These are phyloP conservation scores for Lucifuga dentata DNA, from an alignment of 2,113 vertebrate species.

Conservation along the genomic window DNA sequence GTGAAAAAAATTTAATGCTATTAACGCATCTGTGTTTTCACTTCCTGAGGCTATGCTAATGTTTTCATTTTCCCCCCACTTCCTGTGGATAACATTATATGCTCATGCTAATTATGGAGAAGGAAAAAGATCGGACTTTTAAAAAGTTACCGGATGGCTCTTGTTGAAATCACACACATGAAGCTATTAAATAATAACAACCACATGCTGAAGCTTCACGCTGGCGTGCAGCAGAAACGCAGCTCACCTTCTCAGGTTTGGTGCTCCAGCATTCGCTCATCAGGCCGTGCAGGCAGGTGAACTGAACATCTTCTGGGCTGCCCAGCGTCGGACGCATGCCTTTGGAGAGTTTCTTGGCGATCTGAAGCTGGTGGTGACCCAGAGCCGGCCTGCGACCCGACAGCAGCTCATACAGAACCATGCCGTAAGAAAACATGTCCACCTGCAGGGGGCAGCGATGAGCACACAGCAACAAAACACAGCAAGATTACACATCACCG, in stretches of 20 bases:
- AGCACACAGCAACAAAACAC: background rate
- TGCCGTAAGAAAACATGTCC: conserved; percentile 98
- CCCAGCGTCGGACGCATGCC: conserved; percentile 91
- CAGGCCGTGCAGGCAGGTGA: conserved; percentile 87
- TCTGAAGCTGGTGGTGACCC: conserved; percentile 94
- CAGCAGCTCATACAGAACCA: conserved; percentile 95
- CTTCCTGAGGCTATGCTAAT: too few relatives aligned
- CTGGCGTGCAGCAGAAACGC: too few relatives aligned
- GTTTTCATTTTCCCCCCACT: too few relatives aligned
- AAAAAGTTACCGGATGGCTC: too few relatives aligned
- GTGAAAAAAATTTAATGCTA: too few relatives aligned
- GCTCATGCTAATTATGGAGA: too few relatives aligned
- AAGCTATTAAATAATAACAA: too few relatives aligned
- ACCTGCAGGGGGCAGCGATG: conserved; percentile 80
- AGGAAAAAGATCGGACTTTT: too few relatives aligned
- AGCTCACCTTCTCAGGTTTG: conserved; percentile 95
- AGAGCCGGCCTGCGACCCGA: conserved; percentile 89
- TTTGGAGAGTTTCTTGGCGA: conserved; percentile 94
- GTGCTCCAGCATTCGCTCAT: conserved; percentile 97
- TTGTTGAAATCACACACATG: too few relatives aligned
- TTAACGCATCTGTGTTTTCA: too few relatives aligned
- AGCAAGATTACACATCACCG: background rate
- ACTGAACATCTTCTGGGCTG: conserved; percentile 91
- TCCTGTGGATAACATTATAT: too few relatives aligned
- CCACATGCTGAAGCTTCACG: too few relatives aligned